Evolutionary conservation across 30 jellyfish, hydroid and myxozoan species (phyloP), one percentile per base, ranked within the genome.

Genomic region (Phacellophora camtschatica): DNA sequence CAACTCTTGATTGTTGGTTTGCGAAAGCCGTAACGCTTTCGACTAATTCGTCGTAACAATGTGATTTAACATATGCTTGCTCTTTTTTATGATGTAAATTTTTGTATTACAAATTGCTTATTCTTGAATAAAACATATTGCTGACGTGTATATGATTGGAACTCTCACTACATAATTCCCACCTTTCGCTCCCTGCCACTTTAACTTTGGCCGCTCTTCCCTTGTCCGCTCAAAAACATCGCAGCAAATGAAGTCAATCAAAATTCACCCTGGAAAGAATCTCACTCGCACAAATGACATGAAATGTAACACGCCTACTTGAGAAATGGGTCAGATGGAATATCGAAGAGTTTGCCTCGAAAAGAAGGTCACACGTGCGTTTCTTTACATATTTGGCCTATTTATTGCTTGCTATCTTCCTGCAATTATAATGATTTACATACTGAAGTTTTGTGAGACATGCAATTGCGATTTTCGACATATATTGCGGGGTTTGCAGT

Each of bases 381-480:
- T 81, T 53, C 82, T 88, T 19, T 67, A 66, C 30, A 69, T 88
- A 31, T 77, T 88, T 31, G 95, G 88, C 25, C 76, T 82, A 8
- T 88, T 88, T 36, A 42, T 82, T 36, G 54, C 71, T 61, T 56
- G 90, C 23, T 88, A 88, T 68, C 50, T 82, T 23, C 97, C 97
- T 3, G 97, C 91, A 16, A 81, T 80, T 30, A 74, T 74, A 19
- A 80, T 88, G 91, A 88, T 81, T 27, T 88, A 81, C 91, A 64
- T 82, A 20, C 78, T 88, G 28, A 87, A 88, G 65, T 88, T 74
- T 62, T 88, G 97, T 56, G 59, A 55, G 37, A 46, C 11, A 34
- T 88, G 95, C 77, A 55, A 73, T 36, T 88, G 97, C 79, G 79
- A 42, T 5, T 53, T 74, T 32, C 90, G 95, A 25, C 97, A 88